Percentiles rank a stretch among this genome's conserved stretches.
These are phyloP conservation scores for Amblyteles armatorius DNA, from an alignment of 2,888 invertebrate genomes.

Conservation along the genomic window DNA sequence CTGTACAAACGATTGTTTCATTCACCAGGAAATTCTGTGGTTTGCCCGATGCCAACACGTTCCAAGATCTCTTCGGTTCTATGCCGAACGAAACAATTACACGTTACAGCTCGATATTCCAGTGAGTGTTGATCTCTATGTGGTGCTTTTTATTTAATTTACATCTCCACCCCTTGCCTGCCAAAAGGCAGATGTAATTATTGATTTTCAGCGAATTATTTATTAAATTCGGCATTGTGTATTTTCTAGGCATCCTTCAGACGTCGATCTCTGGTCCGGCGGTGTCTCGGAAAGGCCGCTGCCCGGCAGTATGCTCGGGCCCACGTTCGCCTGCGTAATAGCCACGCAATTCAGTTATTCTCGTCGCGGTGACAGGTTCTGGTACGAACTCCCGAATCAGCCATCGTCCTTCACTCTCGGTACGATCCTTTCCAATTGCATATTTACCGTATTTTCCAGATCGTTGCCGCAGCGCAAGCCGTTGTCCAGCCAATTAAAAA, in stretches of 20 bases:
- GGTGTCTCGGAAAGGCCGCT: slow-evolving; percentile 96
- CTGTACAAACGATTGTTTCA: slow-evolving; percentile 3
- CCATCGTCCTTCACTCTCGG: slow-evolving; percentile 94
- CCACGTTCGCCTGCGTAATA: slow-evolving; percentile 97
- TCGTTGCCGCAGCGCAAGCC: not conserved
- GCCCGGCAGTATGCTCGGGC: slow-evolving; percentile 96
- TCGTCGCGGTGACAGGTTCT: slow-evolving; percentile 96
- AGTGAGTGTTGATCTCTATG: slow-evolving; percentile 85
- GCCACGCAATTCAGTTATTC: slow-evolving; percentile 96
- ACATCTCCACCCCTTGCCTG: not conserved
- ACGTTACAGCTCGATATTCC: slow-evolving; percentile 93
- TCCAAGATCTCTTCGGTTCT: slow-evolving; percentile 93
- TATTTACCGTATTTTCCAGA: not conserved
- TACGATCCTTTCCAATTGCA: slow-evolving; percentile 74
- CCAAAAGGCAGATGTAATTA: not conserved
- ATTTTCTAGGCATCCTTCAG: slow-evolving; percentile 90
- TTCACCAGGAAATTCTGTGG: slow-evolving; percentile 92
- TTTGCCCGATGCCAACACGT: slow-evolving; percentile 90
- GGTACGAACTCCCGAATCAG: slow-evolving; percentile 97
- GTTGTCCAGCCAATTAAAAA: slow-evolving; percentile 7
- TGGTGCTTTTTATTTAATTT: not conserved
- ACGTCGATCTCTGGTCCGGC: slow-evolving; percentile 97
- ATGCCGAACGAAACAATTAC: slow-evolving; percentile 95
- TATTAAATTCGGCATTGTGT: not conserved
- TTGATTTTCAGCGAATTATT: not conserved